Conservation (phyloP, 2,113 vertebrate species). For the Cynoglossus semilaevis region DNA sequence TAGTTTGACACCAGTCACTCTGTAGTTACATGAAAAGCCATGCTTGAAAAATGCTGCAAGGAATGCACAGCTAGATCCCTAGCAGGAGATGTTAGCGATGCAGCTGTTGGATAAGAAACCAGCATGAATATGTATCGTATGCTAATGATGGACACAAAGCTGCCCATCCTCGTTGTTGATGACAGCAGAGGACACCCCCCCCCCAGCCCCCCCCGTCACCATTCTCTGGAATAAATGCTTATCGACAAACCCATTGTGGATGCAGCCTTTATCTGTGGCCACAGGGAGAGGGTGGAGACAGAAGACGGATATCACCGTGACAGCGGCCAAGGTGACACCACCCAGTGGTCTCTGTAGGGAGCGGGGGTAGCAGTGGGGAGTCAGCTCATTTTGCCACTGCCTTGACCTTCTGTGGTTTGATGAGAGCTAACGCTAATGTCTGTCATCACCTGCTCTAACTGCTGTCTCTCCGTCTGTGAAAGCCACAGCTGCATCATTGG, state of each 20-base stretch:
- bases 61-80: slow-evolving; percentile 16
- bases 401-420: slow-evolving; percentile 49
- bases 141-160: slow-evolving; percentile 55
- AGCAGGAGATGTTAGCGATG: slow-evolving; percentile 52
- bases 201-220: slow-evolving; percentile 37
- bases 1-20: slow-evolving; percentile 29
- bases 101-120: slow-evolving; percentile 39
- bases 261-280: slow-evolving; percentile 30
- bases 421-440: slow-evolving; percentile 28
- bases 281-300: slow-evolving; percentile 50
- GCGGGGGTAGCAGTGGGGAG: slow-evolving; percentile 9
- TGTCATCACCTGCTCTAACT: slow-evolving; percentile 17
- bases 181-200: slow-evolving; percentile 61
- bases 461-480: not conserved
- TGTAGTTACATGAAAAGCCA: slow-evolving; percentile 57
- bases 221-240: slow-evolving; percentile 35
- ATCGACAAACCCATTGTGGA: slow-evolving; percentile 54
- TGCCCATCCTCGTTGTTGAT: slow-evolving; percentile 62
- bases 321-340: slow-evolving; percentile 66
- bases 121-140: slow-evolving; percentile 73
- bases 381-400: slow-evolving; percentile 39
- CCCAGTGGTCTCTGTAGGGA: slow-evolving; percentile 27
- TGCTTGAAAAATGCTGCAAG: slow-evolving; percentile 51
- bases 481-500: not conserved
- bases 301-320: slow-evolving; percentile 63